Evolutionary conservation across 2,888 invertebrate species (phyloP).

Genomic region (Torymus auratus): DNA sequence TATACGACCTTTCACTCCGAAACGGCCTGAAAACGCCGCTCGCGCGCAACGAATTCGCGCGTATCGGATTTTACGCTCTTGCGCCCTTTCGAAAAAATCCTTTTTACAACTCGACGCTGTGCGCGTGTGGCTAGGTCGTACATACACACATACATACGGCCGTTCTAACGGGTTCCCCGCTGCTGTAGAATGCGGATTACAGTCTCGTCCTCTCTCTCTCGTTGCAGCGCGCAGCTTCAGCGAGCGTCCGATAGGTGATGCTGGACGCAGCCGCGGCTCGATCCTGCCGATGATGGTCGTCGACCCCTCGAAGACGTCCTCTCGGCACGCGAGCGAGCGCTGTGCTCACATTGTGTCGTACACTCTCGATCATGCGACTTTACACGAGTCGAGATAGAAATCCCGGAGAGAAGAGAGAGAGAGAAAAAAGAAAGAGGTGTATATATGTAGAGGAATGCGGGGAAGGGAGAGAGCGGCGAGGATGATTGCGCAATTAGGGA

Average conservation of each 20-base stretch:
- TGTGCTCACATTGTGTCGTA: slow-evolving; percentile 64
- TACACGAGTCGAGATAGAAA: slow-evolving; percentile 24
- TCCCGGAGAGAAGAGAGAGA: slow-evolving; percentile 9
- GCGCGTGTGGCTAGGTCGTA: background rate
- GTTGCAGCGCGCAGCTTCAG: too few species aligned
- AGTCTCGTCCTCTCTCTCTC: slow-evolving; percentile 63
- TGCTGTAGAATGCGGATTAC: slow-evolving; percentile 70
- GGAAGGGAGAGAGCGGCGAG: background rate
- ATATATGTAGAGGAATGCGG: too few species aligned
- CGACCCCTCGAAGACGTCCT: slow-evolving; percentile 66
- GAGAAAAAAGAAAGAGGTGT: background rate
- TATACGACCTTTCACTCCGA: too few species aligned
- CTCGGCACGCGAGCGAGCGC: slow-evolving; percentile 62
- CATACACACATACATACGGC: background rate
- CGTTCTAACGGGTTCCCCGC: slow-evolving; percentile 67
- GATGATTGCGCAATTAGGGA: slow-evolving; percentile 21
- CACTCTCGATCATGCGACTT: slow-evolving; percentile 60
- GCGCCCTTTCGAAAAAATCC: background rate
- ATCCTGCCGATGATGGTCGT: slow-evolving; percentile 71
- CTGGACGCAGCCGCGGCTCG: slow-evolving; percentile 65
- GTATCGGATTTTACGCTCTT: too few species aligned
- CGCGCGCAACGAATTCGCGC: too few species aligned
- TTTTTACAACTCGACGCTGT: slow-evolving; percentile 27
- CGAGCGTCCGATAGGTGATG: slow-evolving; percentile 73
- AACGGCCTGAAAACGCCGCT: too few species aligned